phyloP scores from a whole-genome alignment of 1,140 invertebrate species.

The Eciton burchellii region DNA sequence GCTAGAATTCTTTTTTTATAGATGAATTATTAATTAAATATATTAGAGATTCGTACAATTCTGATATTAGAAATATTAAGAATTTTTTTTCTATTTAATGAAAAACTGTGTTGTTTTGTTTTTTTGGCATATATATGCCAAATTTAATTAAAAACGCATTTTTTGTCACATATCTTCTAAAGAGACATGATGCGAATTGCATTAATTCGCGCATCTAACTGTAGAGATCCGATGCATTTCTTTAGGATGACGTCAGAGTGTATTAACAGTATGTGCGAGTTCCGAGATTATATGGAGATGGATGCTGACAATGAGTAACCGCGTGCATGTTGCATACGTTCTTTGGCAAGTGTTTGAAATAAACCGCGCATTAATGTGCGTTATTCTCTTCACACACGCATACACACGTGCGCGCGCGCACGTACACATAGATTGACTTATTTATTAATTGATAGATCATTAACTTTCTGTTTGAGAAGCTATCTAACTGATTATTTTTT shows the following conservation, averaged over 20 bases:
- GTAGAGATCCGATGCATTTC: constrained; percentile 63
- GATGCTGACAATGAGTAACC: constrained; percentile 9
- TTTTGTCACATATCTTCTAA: too few species aligned
- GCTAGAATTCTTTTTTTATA: too few species aligned
- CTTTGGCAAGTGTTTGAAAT: constrained; percentile 28
- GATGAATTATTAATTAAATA: too few species aligned
- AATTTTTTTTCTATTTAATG: too few species aligned
- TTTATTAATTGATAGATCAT: too few species aligned
- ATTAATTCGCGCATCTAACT: neutral
- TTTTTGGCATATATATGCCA: too few species aligned
- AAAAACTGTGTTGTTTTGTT: too few species aligned
- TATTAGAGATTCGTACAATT: too few species aligned
- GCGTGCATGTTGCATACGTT: neutral
- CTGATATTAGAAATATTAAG: too few species aligned
- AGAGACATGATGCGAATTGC: neutral
- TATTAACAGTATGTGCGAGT: constrained; percentile 68
- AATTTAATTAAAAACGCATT: too few species aligned
- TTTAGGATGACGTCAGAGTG: constrained; percentile 65
- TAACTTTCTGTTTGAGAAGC: neutral
- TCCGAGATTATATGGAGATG: constrained; percentile 24
- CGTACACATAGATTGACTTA: too few species aligned
- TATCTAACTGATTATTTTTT: neutral
- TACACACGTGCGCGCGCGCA: too few species aligned
- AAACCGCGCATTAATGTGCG: neutral
- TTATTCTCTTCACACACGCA: neutral